phyloP scores from a whole-genome alignment of 2,888 invertebrate species.

The Pterostichus niger region DNA sequence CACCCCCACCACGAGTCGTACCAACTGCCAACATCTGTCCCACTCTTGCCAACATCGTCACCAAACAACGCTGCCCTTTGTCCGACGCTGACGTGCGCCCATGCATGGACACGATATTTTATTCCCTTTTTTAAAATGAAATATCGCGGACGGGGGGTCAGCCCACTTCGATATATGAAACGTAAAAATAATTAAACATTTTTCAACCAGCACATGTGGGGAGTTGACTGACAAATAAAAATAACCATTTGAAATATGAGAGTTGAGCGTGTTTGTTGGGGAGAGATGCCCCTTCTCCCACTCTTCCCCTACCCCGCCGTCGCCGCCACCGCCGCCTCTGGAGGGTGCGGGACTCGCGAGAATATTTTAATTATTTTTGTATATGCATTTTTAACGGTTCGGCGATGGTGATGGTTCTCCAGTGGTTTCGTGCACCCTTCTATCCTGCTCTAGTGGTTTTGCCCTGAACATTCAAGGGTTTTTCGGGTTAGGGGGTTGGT shows the following conservation, averaged over 20 bases:
- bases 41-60: not conserved
- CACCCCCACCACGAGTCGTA: too few relatives aligned
- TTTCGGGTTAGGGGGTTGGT: conserved; percentile 16
- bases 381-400: conserved; percentile 60
- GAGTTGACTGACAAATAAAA: conserved; percentile 79
- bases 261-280: conserved; percentile 64
- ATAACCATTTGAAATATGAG: conserved; percentile 78
- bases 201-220: conserved; percentile 75
- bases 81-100: conserved; percentile 33
- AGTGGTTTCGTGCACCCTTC: not conserved
- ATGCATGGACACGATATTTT: conserved; percentile 65
- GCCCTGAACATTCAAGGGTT: conserved; percentile 5
- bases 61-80: conserved; percentile 1
- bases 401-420: conserved; percentile 45
- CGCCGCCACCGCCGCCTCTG: conserved; percentile 19
- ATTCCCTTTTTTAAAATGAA: conserved; percentile 66
- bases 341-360: conserved; percentile 21
- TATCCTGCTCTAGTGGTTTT: not conserved
- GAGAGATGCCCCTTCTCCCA: conserved; percentile 16
- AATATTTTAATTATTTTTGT: conserved; percentile 67
- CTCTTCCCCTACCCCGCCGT: not conserved
- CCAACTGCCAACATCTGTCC: not conserved
- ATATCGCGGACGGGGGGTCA: conserved; percentile 46
- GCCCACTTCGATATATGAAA: conserved; percentile 77
- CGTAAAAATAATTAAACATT: conserved; percentile 79